Base-by-base conservation (phyloP, 2,113 vertebrate genomes). In the Climacteris rufus region DNA sequence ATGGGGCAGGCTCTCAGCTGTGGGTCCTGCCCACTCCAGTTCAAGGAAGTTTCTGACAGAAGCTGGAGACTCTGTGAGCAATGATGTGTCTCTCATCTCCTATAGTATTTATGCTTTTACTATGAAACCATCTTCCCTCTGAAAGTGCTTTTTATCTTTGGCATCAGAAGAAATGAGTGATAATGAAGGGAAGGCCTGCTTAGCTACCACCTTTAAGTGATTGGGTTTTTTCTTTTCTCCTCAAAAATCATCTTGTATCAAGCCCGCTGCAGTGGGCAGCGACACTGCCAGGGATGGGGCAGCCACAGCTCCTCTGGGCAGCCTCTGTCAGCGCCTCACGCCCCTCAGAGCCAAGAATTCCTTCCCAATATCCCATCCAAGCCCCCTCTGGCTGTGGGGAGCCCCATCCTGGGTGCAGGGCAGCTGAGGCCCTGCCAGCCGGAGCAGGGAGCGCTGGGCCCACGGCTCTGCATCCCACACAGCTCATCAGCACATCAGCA, bases 151-250 rank as follows among this genome's bases (percentile, higher is more conserved):
- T 93, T 96, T 15, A 77, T 95, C 93, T 91, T 37, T 65, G 40
- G 22, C 81, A 95, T 96, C 93, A 94, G 81, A 92, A 95, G 76
- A 80, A 87, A 79, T 19, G 57, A 90, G 85, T 76, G 45, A 42
- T 87, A 83, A 95, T 84, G 79, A 95, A 94, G 93, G 68, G 54
- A 72, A 86, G 87, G 81, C 53, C 57, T 80, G 78, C 86, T 95
- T 71, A 81, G 80, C 72, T 78, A 87, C 83, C 53, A 56, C 71
- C 69, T 93, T 83, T 72, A 79, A 70, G 78, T 61, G 74, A 83
- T 6, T 68, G 25, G 2, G 0, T 24, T 78, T 68, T 54, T 78
- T 39, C 57, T 69, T 47, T 56, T 53, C 70, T 70, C 42, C 1
- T 5, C 52, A n/a, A n/a, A n/a, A n/a, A n/a, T n/a, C n/a, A n/a